Evolutionary conservation across 1,140 invertebrate species (phyloP), one percentile per base, ranked within the genome.

Genomic region (Drosophila virilis): DNA sequence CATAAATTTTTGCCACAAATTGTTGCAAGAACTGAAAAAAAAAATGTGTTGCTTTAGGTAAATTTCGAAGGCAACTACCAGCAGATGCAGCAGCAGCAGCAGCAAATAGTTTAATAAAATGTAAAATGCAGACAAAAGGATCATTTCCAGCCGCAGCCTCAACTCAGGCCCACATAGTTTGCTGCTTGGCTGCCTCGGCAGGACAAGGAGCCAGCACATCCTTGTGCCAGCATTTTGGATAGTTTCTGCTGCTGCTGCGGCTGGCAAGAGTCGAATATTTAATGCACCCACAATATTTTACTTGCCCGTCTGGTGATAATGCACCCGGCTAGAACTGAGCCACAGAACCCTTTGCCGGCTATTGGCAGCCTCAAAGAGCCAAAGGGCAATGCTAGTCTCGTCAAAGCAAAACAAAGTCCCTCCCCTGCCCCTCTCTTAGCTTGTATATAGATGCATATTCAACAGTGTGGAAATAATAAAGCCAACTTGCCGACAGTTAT

Each of bases 401-500:
- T 84, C 77, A 84, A 84, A 85, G 82, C 78, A 72, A 57, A 74
- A 69, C 77, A 70, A 65, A 70, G 60, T 57, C 33, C 52, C 37
- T 38, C 42, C 28, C 52, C 40, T 59, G 13, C 13, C 9, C 46
- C 48, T 8, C 10, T 22, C 35, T 28, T 28, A 28, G 22, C 22
- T 33, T 59, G 13, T 28, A 12, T 61, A 32, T 46, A 48, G 73
- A 78, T 89, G 77, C 80, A 89, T 83, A 89, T 89, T 89, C 84
- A 89, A 89, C 84, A 89, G 84, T 78, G 84, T 89, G 77, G 84
- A 89, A 89, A 83, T 89, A 89, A 89, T 89, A 89, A 89, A 88
- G 84, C 83, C 84, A 88, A 88, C 84, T 88, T 88, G 77, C 79
- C 77, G 83, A 88, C 79, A 88, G 77, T 80, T 75, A 88, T 79